phyloP scores from a whole-genome alignment of 2,797 vertebrate genomes.

The Takifugu rubripes region DNA sequence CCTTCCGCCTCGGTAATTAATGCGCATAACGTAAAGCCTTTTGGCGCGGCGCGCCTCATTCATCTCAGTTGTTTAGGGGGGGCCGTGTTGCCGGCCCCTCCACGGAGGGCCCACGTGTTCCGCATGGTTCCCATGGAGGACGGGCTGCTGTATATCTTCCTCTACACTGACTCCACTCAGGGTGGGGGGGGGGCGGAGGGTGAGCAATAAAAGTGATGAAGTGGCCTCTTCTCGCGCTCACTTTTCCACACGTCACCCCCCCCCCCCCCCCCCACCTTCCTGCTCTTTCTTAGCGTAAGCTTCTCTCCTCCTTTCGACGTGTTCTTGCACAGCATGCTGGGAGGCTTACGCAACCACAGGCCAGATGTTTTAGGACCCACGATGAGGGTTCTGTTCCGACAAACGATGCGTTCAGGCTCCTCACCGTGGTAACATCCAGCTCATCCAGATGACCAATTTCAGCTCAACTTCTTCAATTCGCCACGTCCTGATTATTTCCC shows the following conservation, averaged over 20 bases:
- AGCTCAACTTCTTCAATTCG: no score
- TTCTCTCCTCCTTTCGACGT: not conserved
- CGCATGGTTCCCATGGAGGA: conserved; percentile 36
- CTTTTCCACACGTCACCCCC: conserved; percentile 14
- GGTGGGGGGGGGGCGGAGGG: conserved; percentile 27
- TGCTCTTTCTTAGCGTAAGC: conserved; percentile 2
- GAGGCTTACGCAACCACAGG: conserved; percentile 39
- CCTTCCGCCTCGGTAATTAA: not conserved
- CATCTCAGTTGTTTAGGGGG: conserved; percentile 1
- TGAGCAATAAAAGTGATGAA: conserved; percentile 58
- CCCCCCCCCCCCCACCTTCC: conserved; percentile 5
- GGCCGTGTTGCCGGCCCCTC: conserved; percentile 18
- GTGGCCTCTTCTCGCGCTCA: conserved; percentile 18
- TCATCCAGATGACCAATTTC: not conserved
- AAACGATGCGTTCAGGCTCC: no score
- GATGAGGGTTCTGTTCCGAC: conserved; percentile 18
- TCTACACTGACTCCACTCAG: conserved; percentile 39
- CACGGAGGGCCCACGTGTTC: conserved; percentile 28
- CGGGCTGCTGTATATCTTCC: conserved; percentile 49
- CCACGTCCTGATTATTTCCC: conserved; percentile 22
- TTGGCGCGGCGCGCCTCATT: conserved; percentile 2
- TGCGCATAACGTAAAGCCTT: not conserved
- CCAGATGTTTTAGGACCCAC: conserved; percentile 38
- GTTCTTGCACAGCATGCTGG: conserved; percentile 25
- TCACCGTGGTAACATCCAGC: not conserved